Percentiles rank a stretch among this genome's conserved stretches.
These are phyloP conservation scores for Nanger granti DNA, from an alignment of 2,113 vertebrate species.

Conservation along the genomic window DNA sequence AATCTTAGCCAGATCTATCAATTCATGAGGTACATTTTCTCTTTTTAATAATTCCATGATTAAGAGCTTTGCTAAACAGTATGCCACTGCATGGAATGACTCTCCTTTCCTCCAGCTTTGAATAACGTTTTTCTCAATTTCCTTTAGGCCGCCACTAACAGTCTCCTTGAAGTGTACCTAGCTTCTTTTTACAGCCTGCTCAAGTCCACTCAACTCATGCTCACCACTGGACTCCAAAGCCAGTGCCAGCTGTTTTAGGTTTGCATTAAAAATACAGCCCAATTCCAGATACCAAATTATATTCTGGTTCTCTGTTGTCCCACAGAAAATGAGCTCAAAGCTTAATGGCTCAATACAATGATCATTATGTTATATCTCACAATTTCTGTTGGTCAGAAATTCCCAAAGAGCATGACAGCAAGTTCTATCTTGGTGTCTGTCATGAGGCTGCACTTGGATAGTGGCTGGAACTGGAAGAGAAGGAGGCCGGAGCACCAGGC, in stretches of 20 bases:
- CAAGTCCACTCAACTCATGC: background rate
- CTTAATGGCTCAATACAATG: background rate
- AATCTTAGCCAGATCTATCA: background rate
- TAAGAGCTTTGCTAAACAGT: background rate
- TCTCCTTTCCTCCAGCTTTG: background rate
- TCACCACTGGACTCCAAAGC: background rate
- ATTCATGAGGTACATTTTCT: background rate
- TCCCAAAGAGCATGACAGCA: rapidly evolving
- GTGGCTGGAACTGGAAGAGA: background rate
- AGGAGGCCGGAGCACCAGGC: rapidly evolving
- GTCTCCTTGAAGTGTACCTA: background rate
- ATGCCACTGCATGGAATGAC: background rate
- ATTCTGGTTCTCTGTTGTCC: background rate
- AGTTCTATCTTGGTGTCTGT: background rate
- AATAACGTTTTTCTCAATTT: background rate
- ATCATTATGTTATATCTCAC: background rate
- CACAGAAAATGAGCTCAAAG: background rate
- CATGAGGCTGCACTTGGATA: background rate
- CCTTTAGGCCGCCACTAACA: background rate
- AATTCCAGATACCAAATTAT: background rate
- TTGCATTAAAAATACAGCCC: background rate
- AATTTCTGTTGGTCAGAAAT: background rate
- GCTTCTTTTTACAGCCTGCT: background rate
- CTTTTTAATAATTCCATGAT: background rate
- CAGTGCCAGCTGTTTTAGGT: background rate